Conservation (phyloP, 1,140 invertebrate species). For the Colletes latitarsis region DNA sequence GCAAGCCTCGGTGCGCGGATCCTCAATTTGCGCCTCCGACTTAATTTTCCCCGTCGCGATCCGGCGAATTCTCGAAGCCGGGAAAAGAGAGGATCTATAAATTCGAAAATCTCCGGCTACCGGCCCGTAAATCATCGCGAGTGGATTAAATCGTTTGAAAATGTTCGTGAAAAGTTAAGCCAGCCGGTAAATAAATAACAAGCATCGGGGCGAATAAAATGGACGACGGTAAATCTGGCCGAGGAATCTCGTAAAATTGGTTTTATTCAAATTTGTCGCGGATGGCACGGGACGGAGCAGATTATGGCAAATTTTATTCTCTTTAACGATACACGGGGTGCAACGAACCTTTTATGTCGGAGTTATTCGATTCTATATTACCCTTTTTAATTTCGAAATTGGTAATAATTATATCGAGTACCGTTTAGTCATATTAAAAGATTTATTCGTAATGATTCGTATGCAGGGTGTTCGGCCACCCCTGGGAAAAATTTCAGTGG, state of each 20-base stretch:
- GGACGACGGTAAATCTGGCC: not conserved
- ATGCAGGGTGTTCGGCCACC: too few relatives aligned
- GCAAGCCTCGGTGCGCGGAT: not conserved
- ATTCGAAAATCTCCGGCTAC: not conserved
- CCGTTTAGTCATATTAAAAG: too few relatives aligned
- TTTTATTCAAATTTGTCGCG: not conserved
- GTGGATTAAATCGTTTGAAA: slow-evolving; percentile 24
- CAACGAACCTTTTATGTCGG: too few relatives aligned
- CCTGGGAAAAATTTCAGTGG: too few relatives aligned
- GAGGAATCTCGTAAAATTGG: not conserved
- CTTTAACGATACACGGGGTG: too few relatives aligned
- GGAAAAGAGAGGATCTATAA: not conserved
- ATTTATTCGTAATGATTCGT: too few relatives aligned
- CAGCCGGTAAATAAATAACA: slow-evolving; percentile 8
- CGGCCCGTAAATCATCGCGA: not conserved
- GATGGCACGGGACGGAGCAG: too few relatives aligned
- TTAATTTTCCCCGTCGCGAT: not conserved
- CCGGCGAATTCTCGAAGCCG: not conserved
- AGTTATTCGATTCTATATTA: too few relatives aligned
- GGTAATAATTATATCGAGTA: too few relatives aligned
- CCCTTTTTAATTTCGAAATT: too few relatives aligned
- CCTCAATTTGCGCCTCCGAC: not conserved
- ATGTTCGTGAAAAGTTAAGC: not conserved
- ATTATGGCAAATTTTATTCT: too few relatives aligned
- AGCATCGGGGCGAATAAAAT: not conserved